Base-by-base conservation (phyloP, 2,888 invertebrate species). In the Tholera decimalis region DNA sequence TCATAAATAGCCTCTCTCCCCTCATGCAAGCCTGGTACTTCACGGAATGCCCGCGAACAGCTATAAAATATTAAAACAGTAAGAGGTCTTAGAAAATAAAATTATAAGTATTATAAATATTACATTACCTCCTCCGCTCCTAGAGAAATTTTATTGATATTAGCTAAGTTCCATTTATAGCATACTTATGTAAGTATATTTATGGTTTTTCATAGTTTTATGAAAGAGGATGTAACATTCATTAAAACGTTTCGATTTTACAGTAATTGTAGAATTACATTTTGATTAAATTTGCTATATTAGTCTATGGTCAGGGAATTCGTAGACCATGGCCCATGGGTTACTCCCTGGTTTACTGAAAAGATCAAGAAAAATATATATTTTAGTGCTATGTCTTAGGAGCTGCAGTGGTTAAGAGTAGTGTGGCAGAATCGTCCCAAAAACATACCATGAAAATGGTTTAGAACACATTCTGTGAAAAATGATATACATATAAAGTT, bases 1-100 rank as follows among this genome's bases (percentile, higher is more conserved):
- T 65, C 54, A 70, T 70, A 77, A 77, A 73, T 73, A 79, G 61
- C 73, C 41, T 54, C 47, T 65, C 62, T 64, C 60, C 63, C 63
- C 66, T 62, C 51, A 47, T 55, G 46, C 39, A 37, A 7, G 41
- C 58, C 54, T 33, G 57, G 57, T 56, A 62, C 54, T 37, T 62
- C 59, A 60, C 51, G 54, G 55, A 51, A 58, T 64, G 61, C 33
- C 55, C 55, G 53, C 58, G 50, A 49, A 62, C 39, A 18, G 49
- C 59, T 50, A 54, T 57, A 39, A 56, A 53, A 22, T 58, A 46
- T 46, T 56, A 39, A 62, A 28, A 41, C 26, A 53, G 22, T 33
- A 35, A 6, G 11, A 49, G 49, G 11, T 59, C 39, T 54, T 76
- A 44, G 33, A 56, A 41, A 54, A 44, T 59, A 56, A 44, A 39